phyloP scores from a whole-genome alignment of 92 coral and sea anemone species.

The Chrysogorgia sp. region DNA sequence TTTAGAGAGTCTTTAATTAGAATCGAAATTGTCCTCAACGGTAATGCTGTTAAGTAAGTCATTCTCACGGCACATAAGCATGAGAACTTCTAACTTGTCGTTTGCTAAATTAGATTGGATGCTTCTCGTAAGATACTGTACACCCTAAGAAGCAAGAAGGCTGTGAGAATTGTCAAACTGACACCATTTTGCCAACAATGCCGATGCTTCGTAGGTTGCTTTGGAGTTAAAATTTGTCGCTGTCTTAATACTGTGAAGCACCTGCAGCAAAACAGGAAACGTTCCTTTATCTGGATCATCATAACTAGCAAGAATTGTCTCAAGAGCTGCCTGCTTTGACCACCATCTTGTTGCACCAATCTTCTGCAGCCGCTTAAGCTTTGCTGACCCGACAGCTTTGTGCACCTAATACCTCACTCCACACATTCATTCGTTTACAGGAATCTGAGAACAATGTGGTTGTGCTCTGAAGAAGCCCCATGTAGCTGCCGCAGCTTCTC shows the following conservation, averaged over 20 bases:
- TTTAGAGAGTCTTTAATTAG: constrained; percentile 11
- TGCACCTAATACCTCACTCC: constrained; percentile 14
- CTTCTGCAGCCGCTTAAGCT: constrained; percentile 36
- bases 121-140: constrained; percentile 16
- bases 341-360: constrained; percentile 35
- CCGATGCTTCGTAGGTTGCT: constrained; percentile 28
- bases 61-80: constrained; percentile 20
- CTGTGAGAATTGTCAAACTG: constrained; percentile 22
- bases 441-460: constrained; percentile 28
- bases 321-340: constrained; percentile 38
- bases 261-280: constrained; percentile 30
- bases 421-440: constrained; percentile 37
- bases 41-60: constrained; percentile 25
- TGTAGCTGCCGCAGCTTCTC: too few species aligned
- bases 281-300: constrained; percentile 20
- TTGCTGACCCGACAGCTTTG: constrained; percentile 35
- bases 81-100: constrained; percentile 21
- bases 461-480: constrained; percentile 34
- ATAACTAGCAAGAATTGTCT: constrained; percentile 28
- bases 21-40: constrained; percentile 15
- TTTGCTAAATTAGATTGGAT: constrained; percentile 15
- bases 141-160: constrained; percentile 8
- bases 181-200: constrained; percentile 32
- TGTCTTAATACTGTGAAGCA: constrained; percentile 1
- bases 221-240: constrained; percentile 24